Evolutionary conservation across 2,113 vertebrate genomes (phyloP), one percentile per base, ranked within the genome.

Genomic region (Cepphus grylle): DNA sequence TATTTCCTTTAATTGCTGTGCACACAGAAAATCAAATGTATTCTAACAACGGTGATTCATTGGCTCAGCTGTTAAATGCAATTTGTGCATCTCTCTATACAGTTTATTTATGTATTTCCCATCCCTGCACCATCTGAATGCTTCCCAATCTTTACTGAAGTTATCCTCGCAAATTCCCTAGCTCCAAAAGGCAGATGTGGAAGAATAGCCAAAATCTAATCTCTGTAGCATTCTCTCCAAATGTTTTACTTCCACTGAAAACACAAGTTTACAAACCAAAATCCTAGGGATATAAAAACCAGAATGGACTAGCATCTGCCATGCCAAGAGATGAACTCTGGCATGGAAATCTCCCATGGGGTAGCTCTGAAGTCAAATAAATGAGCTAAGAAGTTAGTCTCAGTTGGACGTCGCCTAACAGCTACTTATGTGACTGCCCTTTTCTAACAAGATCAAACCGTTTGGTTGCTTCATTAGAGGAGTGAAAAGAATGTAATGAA

Each of bases 1-100:
- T 95, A 95, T 97, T 96, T 85, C 90, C 90, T 92, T 92, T 96
- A 95, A 94, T 95, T 94, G 88, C 88, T 84, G 40, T 72, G 76
- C 93, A 66, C 88, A 95, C 45, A 94, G 90, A 96, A 96, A 96
- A 97, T 94, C 96, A 96, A 95, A 94, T 42, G 61, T 45, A 89
- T 96, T 95, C 95, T 95, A 94, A 94, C 93, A 96, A 82, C 5
- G 1, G 74, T 94, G 94, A 96, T 96, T 96, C 96, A 97, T 85
- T 93, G 96, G 92, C 62, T 97, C 96, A 97, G 93, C 92, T 95
- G 92, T 53, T 96, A 85, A 89, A 94, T 79, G 83, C 49, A 87
- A 84, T 94, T 94, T 95, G 80, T 92, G 92, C 70, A 59, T 74
- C 72, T 74, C 80, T 94, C 62, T 77, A 11, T 65, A 82, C 62